A percentile compares a stretch with the other conserved stretches of the same genome.
Conservation (phyloP, 2,113 vertebrate species). For the Antigone vipio region DNA sequence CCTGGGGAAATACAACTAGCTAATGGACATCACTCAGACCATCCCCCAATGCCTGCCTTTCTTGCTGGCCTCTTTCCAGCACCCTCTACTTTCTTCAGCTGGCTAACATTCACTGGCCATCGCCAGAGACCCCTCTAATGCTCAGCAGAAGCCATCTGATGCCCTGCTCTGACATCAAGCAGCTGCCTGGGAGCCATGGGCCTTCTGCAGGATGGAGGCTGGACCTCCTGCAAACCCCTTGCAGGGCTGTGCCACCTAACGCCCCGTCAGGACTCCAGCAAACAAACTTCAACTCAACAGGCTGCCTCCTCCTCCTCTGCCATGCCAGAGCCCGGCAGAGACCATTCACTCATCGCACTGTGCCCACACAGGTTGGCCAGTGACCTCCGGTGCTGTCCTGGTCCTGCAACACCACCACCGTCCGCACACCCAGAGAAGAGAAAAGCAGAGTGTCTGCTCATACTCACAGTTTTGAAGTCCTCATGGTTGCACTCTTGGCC, state of each 20-base stretch:
- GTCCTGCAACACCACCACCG: neutral
- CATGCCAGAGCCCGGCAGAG: neutral
- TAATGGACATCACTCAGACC: neutral
- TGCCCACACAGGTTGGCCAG: neutral
- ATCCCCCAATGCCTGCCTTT: accelerated
- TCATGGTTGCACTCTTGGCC: conserved; percentile 89
- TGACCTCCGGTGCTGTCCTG: neutral
- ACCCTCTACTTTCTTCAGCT: neutral
- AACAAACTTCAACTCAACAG: conserved; percentile 27
- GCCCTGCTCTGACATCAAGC: neutral
- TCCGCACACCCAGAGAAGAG: neutral
- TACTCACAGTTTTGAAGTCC: conserved; percentile 98
- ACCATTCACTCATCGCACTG: accelerated
- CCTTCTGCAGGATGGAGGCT: neutral
- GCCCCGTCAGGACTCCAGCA: neutral
- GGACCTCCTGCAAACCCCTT: neutral
- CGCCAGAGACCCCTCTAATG: neutral
- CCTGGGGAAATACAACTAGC: neutral
- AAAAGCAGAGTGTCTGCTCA: neutral
- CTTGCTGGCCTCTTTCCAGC: neutral
- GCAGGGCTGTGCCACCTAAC: neutral
- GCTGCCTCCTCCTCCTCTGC: neutral
- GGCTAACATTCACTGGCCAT: neutral
- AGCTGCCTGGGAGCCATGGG: accelerated
- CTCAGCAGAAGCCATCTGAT: neutral